Evolutionary conservation across 2,888 invertebrate genomes (phyloP), one percentile per base, ranked within the genome.

Genomic region (Philereme vetulata): DNA sequence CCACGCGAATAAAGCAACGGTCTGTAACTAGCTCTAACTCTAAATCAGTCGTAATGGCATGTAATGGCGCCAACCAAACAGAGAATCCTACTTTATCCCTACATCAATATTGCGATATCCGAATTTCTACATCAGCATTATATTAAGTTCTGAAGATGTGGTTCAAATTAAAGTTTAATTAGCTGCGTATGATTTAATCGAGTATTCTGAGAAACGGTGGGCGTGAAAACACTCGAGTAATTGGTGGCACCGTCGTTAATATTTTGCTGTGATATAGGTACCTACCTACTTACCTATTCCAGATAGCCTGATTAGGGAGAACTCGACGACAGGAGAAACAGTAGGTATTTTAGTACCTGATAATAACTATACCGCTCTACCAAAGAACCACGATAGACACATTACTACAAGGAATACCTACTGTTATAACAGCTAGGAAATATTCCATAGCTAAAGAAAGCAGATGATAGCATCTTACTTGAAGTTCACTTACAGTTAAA

Each of bases 151-250:
- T 57, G 51, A 51, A 49, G 47, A n/a, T 48, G 35, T 33, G 36
- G 55, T 55, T 58, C 45, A 59, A 54, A 62, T 62, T 55, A 52
- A 51, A 55, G 57, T 67, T 68, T 68, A 70, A 68, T 70, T 70
- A 67, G 68, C 52, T 35, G 34, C 54, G 62, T 61, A 62, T 63
- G 68, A 66, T 65, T 67, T 67, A 65, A 68, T 67, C 58, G 49
- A 58, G 54, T 49, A 56, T 60, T 70, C 58, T 8, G 46, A 63
- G 67, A 68, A 70, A 33, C 11, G 4, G 70, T 70, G 66, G 68
- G 70, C 59, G 66, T 55, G 32, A 32, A 54, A 54, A 60, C 54
- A 57, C 50, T 58, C 61, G 59, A 54, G 62, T 67, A 70, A 70
- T 70, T 67, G 59, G 46, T 46, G 34, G 51, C 46, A 47, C 43